Evolutionary conservation across 2,888 invertebrate species (phyloP), one percentile per base, ranked within the genome.

Genomic region (Sphaeridia pumilis): DNA sequence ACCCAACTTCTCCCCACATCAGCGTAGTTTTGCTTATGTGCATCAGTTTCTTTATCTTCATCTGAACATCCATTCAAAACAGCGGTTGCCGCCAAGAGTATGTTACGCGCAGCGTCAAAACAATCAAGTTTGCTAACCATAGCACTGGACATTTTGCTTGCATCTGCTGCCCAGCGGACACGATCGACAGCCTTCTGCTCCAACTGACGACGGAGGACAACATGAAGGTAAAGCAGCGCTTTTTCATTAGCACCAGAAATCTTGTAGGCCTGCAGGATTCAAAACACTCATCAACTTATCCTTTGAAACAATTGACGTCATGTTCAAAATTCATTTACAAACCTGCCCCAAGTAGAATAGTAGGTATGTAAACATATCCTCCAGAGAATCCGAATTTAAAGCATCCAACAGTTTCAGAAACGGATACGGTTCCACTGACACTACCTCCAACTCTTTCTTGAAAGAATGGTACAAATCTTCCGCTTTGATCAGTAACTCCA

Each of bases 321-420:
- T n/a, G n/a, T n/a, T n/a, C n/a, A n/a, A n/a, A n/a, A n/a, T 14
- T 31, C 10, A 43, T 20, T 47, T 2, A 10, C 31, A n/a, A 47
- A 62, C 62, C 56, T 64, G 64, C 20, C 64, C 64, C 35, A 64
- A 49, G 41, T 64, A 64, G 48, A 64, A 64, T n/a, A 64, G 42
- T 2, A 64, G 58, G 44, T 64, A 64, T 4, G 62, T 62, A 45
- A 64, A 64, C 62, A 64, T 62, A 34, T 62, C 61, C 31, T 59
- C 55, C 2, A 60, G 55, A 2, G 57, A 54, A 44, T 64, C 61
- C 4, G 64, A 59, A 47, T 62, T 64, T n/a, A 61, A 31, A 26
- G 62, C 58, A 43, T 64, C 61, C 27, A 64, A 43, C 46, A 58
- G 55, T 10, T 52, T 51, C 24, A 64, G 38, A 22, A 58, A 26